Conservation (phyloP, 2,888 invertebrate species). For the Drosophila suboccidentalis region DNA sequence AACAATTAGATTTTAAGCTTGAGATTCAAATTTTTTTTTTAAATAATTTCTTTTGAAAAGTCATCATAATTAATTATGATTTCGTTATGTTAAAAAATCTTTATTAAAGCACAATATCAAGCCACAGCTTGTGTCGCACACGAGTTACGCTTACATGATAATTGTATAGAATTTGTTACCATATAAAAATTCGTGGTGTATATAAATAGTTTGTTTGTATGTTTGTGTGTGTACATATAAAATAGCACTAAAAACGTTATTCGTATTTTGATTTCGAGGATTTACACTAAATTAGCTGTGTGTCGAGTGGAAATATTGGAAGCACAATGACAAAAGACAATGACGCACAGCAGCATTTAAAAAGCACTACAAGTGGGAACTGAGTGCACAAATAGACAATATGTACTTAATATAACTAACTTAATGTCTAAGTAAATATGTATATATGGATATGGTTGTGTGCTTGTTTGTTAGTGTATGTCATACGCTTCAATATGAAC, state of each 20-base stretch:
- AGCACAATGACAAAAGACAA: conserved; percentile 55
- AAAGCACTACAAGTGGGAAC: conserved; percentile 20
- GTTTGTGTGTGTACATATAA: conserved; percentile 37
- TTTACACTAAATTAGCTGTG: conserved; percentile 39
- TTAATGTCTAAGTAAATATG: conserved; percentile 42
- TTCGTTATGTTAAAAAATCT: conserved; percentile 12
- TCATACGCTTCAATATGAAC: conserved; percentile 37
- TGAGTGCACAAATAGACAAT: conserved; percentile 26
- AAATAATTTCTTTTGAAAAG: too few relatives aligned
- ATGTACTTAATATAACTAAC: conserved; percentile 36
- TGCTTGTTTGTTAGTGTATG: conserved; percentile 14
- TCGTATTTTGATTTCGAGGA: conserved; percentile 38
- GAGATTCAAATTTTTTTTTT: too few relatives aligned
- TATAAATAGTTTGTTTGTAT: conserved; percentile 57
- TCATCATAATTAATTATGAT: too few relatives aligned
- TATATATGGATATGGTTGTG: conserved; percentile 40
- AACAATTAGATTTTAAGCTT: too few relatives aligned
- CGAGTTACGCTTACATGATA: conserved; percentile 55
- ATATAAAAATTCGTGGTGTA: conserved; percentile 71
- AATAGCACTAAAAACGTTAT: conserved; percentile 52
- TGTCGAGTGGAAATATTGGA: conserved; percentile 45
- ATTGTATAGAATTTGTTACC: conserved; percentile 60
- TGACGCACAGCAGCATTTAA: conserved; percentile 38
- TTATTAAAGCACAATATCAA: conserved; percentile 71
- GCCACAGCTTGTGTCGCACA: conserved; percentile 68